Conservation (phyloP, 2,797 vertebrate species). For the Furcifer pardalis region DNA sequence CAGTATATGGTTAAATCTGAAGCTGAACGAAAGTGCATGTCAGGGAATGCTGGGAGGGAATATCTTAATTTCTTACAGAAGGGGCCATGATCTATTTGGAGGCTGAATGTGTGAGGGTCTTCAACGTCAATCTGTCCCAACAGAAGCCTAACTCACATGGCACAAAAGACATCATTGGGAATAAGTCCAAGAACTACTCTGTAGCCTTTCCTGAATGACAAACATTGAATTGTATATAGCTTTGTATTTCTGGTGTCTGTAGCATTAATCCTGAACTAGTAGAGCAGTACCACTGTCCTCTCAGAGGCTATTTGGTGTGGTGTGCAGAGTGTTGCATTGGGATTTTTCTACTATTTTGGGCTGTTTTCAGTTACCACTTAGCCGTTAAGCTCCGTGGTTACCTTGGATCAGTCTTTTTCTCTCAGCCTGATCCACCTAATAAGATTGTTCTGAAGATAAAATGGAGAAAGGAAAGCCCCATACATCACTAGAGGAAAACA, state of each 20-base stretch:
- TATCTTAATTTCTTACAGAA: conserved; percentile 22
- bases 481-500: too few species aligned
- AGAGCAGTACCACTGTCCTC: background rate
- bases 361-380: background rate
- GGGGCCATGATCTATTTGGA: conserved; percentile 7
- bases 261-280: background rate
- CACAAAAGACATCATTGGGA: conserved; percentile 14
- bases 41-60: conserved; percentile 18
- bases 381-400: background rate
- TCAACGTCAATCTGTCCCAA: conserved; percentile 15
- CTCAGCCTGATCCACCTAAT: background rate
- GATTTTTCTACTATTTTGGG: background rate
- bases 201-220: background rate
- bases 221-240: background rate
- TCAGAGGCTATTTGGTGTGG: background rate
- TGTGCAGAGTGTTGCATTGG: background rate
- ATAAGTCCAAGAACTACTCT: background rate
- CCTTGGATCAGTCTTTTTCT: background rate
- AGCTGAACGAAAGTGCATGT: conserved; percentile 18
- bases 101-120: conserved; percentile 11
- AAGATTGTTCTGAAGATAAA: background rate
- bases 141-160: conserved; percentile 14
- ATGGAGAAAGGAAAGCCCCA: too few species aligned
- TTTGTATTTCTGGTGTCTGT: background rate
- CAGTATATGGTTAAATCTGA: conserved; percentile 22